A percentile compares a stretch with the other conserved stretches of the same genome.
Conservation (phyloP, 2,888 invertebrate genomes). For the Apantesis nais region DNA sequence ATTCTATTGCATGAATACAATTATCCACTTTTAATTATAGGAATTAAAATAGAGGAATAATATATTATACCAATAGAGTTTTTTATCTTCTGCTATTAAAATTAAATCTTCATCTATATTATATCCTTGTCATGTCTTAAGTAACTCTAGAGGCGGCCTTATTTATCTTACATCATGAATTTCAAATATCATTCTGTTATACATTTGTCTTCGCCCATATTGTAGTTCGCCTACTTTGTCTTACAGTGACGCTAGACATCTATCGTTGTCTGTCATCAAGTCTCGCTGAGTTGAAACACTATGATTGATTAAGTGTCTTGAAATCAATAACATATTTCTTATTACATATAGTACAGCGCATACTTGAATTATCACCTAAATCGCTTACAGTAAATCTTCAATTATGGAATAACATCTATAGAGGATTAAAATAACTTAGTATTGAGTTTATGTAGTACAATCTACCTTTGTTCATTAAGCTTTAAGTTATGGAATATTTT, state of each 20-base stretch:
- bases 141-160: background rate
- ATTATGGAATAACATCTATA: background rate
- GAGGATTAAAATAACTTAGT: background rate
- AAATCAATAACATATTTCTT: constrained; percentile 10
- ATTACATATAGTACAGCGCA: background rate
- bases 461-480: too few species aligned
- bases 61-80: too few species aligned
- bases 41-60: too few species aligned
- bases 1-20: too few species aligned
- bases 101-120: background rate
- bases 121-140: background rate
- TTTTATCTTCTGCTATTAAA: too few species aligned
- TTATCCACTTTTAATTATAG: too few species aligned
- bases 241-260: background rate
- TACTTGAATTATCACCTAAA: background rate
- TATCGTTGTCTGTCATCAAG: constrained; percentile 3
- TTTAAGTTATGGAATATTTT: background rate
- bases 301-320: constrained; percentile 8
- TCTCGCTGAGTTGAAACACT: constrained; percentile 7
- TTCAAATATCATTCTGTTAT: background rate
- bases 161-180: background rate
- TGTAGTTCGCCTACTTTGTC: background rate
- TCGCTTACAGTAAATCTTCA: background rate
- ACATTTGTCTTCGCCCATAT: background rate
- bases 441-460: background rate